Percentiles rank a stretch among this genome's conserved stretches.
These are phyloP conservation scores for Diorhabda carinulata DNA, from an alignment of 1,140 invertebrate species.

Conservation along the genomic window DNA sequence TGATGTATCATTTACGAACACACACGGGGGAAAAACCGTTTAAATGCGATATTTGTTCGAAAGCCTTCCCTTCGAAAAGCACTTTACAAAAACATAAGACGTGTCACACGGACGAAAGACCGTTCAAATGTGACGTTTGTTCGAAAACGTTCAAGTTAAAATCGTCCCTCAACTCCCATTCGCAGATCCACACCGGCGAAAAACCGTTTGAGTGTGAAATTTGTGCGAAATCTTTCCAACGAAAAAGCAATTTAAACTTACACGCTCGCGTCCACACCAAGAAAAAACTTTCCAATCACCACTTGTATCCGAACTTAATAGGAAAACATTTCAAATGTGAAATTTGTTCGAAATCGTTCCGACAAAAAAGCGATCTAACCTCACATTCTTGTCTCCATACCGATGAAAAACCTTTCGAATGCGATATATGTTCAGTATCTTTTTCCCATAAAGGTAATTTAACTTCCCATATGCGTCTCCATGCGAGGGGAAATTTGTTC, in stretches of 20 bases:
- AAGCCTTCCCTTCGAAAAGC: constrained; percentile 26
- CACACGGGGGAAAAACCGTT: constrained; percentile 41
- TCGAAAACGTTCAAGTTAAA: constrained; percentile 32
- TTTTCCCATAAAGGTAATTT: no score
- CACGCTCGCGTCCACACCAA: constrained; percentile 52
- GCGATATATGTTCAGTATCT: no score
- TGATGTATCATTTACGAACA: constrained; percentile 33
- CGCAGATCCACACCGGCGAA: constrained; percentile 57
- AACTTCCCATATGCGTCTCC: no score
- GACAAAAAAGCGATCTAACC: no score
- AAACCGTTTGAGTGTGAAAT: constrained; percentile 57
- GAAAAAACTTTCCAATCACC: no score
- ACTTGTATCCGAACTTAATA: constrained; percentile 41
- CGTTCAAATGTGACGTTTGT: constrained; percentile 32
- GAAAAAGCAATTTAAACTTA: constrained; percentile 54
- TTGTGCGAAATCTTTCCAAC: constrained; percentile 56
- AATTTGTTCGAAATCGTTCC: no score
- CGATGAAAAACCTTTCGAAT: no score
- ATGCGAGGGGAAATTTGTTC: no score
- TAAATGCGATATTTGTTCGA: constrained; percentile 37
- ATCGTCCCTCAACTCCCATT: constrained; percentile 30
- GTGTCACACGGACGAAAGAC: constrained; percentile 30
- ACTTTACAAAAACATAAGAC: constrained; percentile 31
- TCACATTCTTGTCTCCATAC: no score
- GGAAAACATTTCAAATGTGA: constrained; percentile 35